Conservation (phyloP, 2,797 vertebrate species). For the Sebastes minor region DNA sequence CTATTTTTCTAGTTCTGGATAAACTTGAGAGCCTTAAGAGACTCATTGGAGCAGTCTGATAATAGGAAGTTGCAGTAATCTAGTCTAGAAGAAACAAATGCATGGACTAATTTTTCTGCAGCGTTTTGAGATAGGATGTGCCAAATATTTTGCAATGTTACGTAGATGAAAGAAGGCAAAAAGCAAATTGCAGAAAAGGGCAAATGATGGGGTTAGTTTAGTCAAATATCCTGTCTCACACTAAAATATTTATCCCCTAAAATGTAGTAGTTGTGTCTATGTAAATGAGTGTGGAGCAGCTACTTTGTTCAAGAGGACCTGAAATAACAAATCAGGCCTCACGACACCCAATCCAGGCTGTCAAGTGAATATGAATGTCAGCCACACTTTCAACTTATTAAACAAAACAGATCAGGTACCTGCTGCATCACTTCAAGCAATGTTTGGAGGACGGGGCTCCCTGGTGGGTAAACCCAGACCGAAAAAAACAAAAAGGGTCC, state of each 20-base stretch:
- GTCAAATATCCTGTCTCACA: not conserved
- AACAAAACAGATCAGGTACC: constrained; percentile 17
- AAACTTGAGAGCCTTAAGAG: too few species aligned
- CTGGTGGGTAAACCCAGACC: constrained; percentile 28
- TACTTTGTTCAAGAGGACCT: not conserved
- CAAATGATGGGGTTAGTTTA: not conserved
- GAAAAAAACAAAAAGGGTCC: not conserved
- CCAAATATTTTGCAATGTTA: too few species aligned
- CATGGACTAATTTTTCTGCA: too few species aligned
- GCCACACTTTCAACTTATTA: not conserved
- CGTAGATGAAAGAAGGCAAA: too few species aligned
- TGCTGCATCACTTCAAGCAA: constrained; percentile 27
- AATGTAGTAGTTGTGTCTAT: not conserved
- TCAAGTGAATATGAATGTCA: not conserved
- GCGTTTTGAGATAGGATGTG: too few species aligned
- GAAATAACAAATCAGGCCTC: not conserved
- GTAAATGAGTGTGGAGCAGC: not conserved
- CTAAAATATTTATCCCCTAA: not conserved
- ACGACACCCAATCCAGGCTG: not conserved
- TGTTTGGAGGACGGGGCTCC: constrained; percentile 31
- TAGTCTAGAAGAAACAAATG: too few species aligned
- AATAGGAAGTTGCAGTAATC: too few species aligned
- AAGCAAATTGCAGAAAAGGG: not conserved
- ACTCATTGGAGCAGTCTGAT: too few species aligned
- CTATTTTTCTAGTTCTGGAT: too few species aligned